Percentiles rank a stretch among this genome's conserved stretches.
These are phyloP conservation scores for Agrotis exclamationis DNA, from an alignment of 2,888 invertebrate species.

Conservation along the genomic window DNA sequence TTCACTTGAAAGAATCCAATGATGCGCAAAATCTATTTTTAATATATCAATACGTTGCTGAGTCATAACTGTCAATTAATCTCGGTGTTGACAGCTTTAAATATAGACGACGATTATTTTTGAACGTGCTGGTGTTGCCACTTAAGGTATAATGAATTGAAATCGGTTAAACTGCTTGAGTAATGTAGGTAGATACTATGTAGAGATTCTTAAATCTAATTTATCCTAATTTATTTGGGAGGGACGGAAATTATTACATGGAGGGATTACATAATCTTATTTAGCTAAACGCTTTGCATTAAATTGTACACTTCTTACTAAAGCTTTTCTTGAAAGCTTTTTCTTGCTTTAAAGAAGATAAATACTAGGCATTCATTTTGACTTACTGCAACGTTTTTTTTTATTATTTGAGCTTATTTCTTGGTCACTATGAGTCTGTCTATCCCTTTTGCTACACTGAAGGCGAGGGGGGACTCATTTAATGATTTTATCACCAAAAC, in stretches of 20 bases:
- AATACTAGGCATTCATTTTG: too few species aligned
- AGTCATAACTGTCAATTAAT: slow-evolving; percentile 59
- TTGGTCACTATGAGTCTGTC: too few species aligned
- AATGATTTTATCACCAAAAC: too few species aligned
- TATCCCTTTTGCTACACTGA: too few species aligned
- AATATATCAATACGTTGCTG: slow-evolving; percentile 57
- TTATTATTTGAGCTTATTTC: too few species aligned
- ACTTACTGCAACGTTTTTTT: too few species aligned
- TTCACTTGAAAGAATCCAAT: slow-evolving; percentile 39
- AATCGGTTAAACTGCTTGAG: slow-evolving; percentile 1
- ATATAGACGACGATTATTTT: slow-evolving; percentile 24
- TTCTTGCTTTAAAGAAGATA: not conserved
- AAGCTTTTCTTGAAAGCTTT: not conserved
- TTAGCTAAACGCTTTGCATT: slow-evolving; percentile 7
- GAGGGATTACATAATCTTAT: slow-evolving; percentile 25
- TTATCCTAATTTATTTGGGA: slow-evolving; percentile 37
- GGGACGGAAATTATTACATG: slow-evolving; percentile 30
- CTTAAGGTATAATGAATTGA: slow-evolving; percentile 3
- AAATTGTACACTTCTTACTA: not conserved
- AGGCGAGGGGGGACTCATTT: too few species aligned
- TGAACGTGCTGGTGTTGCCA: slow-evolving; percentile 17
- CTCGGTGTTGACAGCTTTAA: slow-evolving; percentile 43
- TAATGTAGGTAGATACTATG: not conserved
- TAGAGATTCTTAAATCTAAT: slow-evolving; percentile 20
- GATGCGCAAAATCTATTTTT: slow-evolving; percentile 62